Base-by-base conservation (phyloP, 2,888 invertebrate species). In the Xestia ashworthii region DNA sequence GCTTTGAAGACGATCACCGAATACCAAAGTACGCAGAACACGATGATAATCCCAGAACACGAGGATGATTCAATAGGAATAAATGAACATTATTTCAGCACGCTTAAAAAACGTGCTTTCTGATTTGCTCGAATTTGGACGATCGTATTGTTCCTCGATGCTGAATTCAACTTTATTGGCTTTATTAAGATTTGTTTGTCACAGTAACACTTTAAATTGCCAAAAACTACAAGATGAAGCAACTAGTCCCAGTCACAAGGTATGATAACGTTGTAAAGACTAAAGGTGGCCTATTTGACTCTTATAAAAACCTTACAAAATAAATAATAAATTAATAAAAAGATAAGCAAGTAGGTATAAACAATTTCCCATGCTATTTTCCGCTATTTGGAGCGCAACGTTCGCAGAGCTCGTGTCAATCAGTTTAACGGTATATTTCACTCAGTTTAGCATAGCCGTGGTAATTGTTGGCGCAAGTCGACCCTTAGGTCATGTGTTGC, bases 371-470 rank as follows among this genome's bases (percentile, higher is more conserved):
- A 68, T 74, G 74, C 72, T 50, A 74, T 76, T 80, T 74, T 44
- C 60, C 69, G 55, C 58, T 46, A 32, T 9, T 9, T 71, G 65
- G 67, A 48, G 84, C 82, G 80, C 76, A 77, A 78, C 74, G 16
- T 25, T 64, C 5, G 76, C 76, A 74, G 58, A 22, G 60, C 70
- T 81, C 70, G 89, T 89, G 90, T 88, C 88, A 91, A 90, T 90
- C 87, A 89, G 85, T 88, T 90, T 91, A 91, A 83, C 88, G 86
- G 72, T 73, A 78, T 86, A 88, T 93, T 93, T 93, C 92, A 89
- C 91, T 83, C 69, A 71, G 76, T 82, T 93, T 93, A 91, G 87
- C 91, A 80, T 62, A 50, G 65, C 58, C 62, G 76, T 79, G 89
- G 68, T 91, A 93, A 92, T 88, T 76, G 72, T 68, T 85, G 85